Base-by-base conservation (phyloP, 2,888 invertebrate species). In the Silvanus unidentatus region DNA sequence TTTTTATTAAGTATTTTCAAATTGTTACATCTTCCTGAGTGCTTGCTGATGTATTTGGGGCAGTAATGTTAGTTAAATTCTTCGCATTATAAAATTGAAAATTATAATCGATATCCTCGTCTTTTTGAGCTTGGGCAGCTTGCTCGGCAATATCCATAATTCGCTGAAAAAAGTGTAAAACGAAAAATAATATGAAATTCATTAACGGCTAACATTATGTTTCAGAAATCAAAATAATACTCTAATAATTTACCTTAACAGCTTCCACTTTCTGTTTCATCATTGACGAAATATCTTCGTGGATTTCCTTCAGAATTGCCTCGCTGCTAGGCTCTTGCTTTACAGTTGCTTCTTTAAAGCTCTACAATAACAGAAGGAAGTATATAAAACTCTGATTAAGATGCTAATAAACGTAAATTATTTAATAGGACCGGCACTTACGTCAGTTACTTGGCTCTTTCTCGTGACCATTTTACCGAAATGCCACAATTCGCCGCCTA, bases 101-200 rank as follows among this genome's bases (percentile, higher is more conserved):
- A 59, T 78, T 76, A 37, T 68, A 65, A 58, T 82, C 80, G 10
- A 70, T 69, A 50, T 72, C 69, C 41, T 75, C 75, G 42, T 74
- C 73, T 55, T 77, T 75, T 58, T 76, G 78, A 13, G 79, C 77
- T 52, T 84, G 76, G 1, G 89, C 88, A 65, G 86, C 83, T 54
- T 86, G 84, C 67, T 93, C 91, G 0, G 92, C 92, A 5, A 86
- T 84, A 68, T 92, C 91, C 74, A 91, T 89, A 60, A 93, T 91
- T 60, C 92, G 78, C 85, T 86, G n/a, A 63, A 22, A 22, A 15
- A 64, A 5, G 8, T 22, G 63, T 44, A 47, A 52, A 49, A 22
- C 29, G 9, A 12, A 16, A 41, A n/a, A n/a, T n/a, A n/a, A n/a
- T 9, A 27, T 13, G 11, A 10, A 13, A 3, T 39, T 16, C 11